Conservation (phyloP, 2,888 invertebrate species). For the Caenorhabditis imperialis region DNA sequence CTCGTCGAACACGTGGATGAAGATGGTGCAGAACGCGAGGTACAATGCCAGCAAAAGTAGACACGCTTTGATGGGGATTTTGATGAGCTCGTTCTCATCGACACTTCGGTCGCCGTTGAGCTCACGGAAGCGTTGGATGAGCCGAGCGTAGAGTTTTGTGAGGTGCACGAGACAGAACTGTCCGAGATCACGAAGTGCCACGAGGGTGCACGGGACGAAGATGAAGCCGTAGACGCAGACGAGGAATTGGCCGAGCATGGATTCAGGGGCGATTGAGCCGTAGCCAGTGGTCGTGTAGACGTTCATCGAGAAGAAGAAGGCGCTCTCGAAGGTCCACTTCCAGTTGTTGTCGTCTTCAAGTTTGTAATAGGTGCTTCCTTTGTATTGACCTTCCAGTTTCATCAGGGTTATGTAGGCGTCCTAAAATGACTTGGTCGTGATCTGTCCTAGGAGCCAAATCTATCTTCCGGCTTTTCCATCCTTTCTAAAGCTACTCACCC, state of each 20-base stretch:
- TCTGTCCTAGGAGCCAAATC: no score
- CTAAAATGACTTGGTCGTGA: no score
- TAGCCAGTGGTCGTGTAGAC: slow-evolving; percentile 60
- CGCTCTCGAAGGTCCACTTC: slow-evolving; percentile 64
- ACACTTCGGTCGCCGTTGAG: slow-evolving; percentile 1
- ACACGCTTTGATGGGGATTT: slow-evolving; percentile 32
- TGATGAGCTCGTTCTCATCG: slow-evolving; percentile 50
- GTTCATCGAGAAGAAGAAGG: slow-evolving; percentile 67
- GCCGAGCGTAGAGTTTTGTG: slow-evolving; percentile 63
- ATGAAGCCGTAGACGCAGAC: slow-evolving; percentile 63
- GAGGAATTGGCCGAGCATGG: slow-evolving; percentile 50
- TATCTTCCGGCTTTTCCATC: no score
- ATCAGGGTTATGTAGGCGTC: slow-evolving; percentile 50
- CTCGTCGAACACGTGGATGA: slow-evolving; percentile 58
- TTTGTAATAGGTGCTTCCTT: slow-evolving; percentile 62
- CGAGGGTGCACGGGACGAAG: slow-evolving; percentile 62
- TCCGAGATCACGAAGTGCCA: slow-evolving; percentile 62
- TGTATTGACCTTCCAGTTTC: slow-evolving; percentile 51
- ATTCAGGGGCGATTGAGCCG: slow-evolving; percentile 59
- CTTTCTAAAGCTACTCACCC: slow-evolving; percentile 10
- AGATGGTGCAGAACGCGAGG: slow-evolving; percentile 43
- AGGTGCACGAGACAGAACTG: slow-evolving; percentile 62
- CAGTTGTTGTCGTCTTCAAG: slow-evolving; percentile 53
- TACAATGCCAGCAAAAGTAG: slow-evolving; percentile 27
- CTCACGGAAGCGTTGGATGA: slow-evolving; percentile 34